Conservation (phyloP, 2,888 invertebrate species). For the Agrochola lychnidis region DNA sequence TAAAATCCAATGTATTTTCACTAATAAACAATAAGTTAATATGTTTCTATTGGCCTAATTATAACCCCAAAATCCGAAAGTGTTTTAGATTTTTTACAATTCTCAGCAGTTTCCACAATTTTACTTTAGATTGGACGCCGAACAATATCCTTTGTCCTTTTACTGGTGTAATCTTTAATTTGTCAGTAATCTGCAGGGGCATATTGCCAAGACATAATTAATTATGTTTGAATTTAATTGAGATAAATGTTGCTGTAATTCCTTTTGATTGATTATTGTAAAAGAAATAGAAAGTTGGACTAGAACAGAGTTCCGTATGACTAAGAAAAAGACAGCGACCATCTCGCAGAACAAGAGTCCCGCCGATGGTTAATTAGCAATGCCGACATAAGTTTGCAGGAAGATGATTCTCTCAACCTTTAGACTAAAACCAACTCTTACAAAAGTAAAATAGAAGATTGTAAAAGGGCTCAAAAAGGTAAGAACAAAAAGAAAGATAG, state of each 20-base stretch:
- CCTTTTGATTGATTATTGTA: neutral
- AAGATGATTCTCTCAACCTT: too few relatives aligned
- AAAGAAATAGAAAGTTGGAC: neutral
- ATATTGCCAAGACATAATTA: neutral
- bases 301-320: neutral
- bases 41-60: too few relatives aligned
- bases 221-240: neutral
- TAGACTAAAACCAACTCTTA: neutral
- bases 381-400: neutral
- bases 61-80: too few relatives aligned
- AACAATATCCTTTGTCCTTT: too few relatives aligned
- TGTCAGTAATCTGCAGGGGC: neutral
- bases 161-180: neutral
- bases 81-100: too few relatives aligned
- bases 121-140: too few relatives aligned
- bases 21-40: too few relatives aligned
- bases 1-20: too few relatives aligned
- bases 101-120: too few relatives aligned
- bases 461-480: neutral
- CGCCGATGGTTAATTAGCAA: neutral
- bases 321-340: neutral
- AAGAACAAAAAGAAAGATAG: neutral
- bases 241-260: neutral
- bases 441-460: neutral
- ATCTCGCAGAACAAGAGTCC: neutral